Conservation (phyloP, 2,888 invertebrate species). For the Poecilobothrus nobilitatus region DNA sequence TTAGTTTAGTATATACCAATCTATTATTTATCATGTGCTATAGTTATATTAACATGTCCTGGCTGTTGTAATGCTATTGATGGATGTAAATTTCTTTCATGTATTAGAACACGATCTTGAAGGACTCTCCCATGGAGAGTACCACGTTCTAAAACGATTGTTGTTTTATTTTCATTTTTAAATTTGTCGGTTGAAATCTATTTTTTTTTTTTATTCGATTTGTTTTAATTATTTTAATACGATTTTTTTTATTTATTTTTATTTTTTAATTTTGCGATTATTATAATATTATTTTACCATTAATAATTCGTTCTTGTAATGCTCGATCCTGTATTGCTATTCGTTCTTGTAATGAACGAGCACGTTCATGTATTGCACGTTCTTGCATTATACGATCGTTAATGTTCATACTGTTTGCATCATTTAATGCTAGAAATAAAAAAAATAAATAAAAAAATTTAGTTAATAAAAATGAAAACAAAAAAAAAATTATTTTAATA, state of each 20-base stretch:
- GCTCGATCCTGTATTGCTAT: constrained; percentile 25
- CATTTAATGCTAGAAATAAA: constrained; percentile 22
- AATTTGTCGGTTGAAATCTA: neutral
- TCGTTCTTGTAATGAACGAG: constrained; percentile 24
- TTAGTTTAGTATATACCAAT: constrained; percentile 26
- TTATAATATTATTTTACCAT: constrained; percentile 6
- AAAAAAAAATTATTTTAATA: too few relatives aligned
- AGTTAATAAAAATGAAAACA: constrained; percentile 4
- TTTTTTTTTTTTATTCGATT: neutral
- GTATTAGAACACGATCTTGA: constrained; percentile 18
- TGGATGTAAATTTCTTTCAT: constrained; percentile 26
- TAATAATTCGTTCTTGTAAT: constrained; percentile 20
- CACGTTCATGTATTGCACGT: constrained; percentile 24
- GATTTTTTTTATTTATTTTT: neutral
- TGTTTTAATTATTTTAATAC: neutral
- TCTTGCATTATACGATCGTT: constrained; percentile 28
- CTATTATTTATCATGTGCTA: constrained; percentile 24
- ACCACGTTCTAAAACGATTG: constrained; percentile 2
- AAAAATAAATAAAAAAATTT: neutral
- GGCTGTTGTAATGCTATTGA: constrained; percentile 25
- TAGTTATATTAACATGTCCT: constrained; percentile 23
- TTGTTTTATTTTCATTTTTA: neutral
- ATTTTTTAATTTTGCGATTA: neutral
- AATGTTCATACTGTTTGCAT: constrained; percentile 23
- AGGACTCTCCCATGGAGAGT: constrained; percentile 17